Percentiles rank a stretch among this genome's conserved stretches.
Evolutionary conservation across 2,797 vertebrate species (phyloP).

Genomic region (Odontamblyopus lacepedii): DNA sequence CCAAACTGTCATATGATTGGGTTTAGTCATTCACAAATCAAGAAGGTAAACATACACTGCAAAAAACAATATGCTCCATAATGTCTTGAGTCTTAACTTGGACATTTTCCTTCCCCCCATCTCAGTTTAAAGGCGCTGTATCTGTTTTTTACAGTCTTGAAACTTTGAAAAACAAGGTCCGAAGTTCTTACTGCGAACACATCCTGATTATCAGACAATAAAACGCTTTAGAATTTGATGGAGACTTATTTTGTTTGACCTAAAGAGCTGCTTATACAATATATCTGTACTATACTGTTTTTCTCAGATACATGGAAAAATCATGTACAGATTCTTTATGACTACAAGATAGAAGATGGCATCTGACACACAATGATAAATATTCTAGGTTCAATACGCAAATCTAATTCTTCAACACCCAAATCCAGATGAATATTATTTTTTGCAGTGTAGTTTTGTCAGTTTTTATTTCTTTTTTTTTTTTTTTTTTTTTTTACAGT

Average conservation of each 20-base stretch:
- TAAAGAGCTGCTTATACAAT: too few species aligned
- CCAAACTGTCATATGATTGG: not conserved
- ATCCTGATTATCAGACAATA: too few species aligned
- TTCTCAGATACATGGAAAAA: too few species aligned
- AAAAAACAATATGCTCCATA: not conserved
- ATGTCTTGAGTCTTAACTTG: not conserved
- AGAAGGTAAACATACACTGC: not conserved
- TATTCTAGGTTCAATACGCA: not conserved
- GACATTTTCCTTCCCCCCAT: not conserved
- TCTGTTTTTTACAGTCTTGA: too few species aligned
- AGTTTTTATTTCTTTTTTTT: too few species aligned
- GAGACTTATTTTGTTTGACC: too few species aligned
- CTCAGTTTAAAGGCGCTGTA: not conserved
- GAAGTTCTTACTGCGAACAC: too few species aligned
- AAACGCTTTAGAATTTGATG: too few species aligned
- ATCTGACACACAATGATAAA: too few species aligned
- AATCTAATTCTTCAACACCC: not conserved
- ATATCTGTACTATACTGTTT: too few species aligned
- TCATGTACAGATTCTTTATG: too few species aligned
- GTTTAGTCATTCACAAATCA: conserved; percentile 2
- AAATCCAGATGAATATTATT: not conserved
- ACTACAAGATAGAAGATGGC: not conserved
- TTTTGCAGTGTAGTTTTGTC: conserved; percentile 5
- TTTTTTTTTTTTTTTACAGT: not conserved
- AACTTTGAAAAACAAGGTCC: too few species aligned